Evolutionary conservation across 1,140 invertebrate species (phyloP).

Genomic region (Rhopalosiphum padi): DNA sequence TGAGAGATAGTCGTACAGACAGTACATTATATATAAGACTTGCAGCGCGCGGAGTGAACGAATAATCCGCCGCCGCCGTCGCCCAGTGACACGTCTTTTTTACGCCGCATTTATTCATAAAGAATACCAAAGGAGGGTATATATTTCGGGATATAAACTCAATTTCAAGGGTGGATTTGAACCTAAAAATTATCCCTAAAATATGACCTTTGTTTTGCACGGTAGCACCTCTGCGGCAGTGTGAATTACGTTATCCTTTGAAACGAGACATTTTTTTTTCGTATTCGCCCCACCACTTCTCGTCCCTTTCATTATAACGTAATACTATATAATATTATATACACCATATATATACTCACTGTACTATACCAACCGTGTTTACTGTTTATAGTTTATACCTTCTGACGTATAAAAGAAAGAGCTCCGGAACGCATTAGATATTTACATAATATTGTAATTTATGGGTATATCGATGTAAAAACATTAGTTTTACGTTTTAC

Average conservation of each 20-base stretch:
- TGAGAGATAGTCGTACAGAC: neutral
- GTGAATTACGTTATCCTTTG: conserved; percentile 42
- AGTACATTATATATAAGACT: neutral
- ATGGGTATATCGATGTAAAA: neutral
- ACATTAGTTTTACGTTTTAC: conserved; percentile 11
- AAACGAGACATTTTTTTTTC: conserved; percentile 6
- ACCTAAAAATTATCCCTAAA: conserved; percentile 43
- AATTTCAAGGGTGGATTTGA: conserved; percentile 42
- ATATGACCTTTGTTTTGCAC: conserved; percentile 39
- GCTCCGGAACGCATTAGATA: neutral
- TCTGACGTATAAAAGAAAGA: conserved; percentile 11
- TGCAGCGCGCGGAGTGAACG: too few species aligned
- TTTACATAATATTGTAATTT: conserved; percentile 19
- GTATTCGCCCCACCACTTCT: neutral
- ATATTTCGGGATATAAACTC: conserved; percentile 47
- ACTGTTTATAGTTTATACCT: conserved; percentile 12
- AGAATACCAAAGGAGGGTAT: neutral
- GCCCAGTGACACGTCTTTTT: neutral
- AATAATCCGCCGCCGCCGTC: too few species aligned
- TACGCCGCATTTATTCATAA: neutral
- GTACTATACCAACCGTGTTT: neutral
- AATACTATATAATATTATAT: conserved; percentile 9
- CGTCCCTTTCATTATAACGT: conserved; percentile 15
- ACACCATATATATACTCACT: neutral
- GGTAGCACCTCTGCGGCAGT: neutral